Conservation (phyloP, 2,113 vertebrate genomes). For the Chaetodon auriga region DNA sequence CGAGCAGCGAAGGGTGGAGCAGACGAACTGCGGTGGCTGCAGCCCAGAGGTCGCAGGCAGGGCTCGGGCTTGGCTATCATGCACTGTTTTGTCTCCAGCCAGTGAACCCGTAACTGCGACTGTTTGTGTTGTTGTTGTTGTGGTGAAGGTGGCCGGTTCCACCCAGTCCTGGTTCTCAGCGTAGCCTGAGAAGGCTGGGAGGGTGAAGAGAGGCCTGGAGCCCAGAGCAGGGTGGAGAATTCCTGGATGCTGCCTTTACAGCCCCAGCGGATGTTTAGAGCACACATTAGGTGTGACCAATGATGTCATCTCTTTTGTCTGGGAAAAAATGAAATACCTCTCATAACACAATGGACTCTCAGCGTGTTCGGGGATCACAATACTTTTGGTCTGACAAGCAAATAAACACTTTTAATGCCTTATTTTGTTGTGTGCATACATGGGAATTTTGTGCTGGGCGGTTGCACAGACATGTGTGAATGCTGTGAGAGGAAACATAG, state of each 20-base stretch:
- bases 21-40: conserved; percentile 50
- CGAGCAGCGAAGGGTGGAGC: conserved; percentile 68
- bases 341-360: conserved; percentile 72
- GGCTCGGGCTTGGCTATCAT: conserved; percentile 53
- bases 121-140: conserved; percentile 76
- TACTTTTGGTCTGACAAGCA: conserved; percentile 64
- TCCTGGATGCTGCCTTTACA: conserved; percentile 81
- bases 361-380: conserved; percentile 58
- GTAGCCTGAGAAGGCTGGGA: conserved; percentile 57
- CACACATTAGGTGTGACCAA: conserved; percentile 81
- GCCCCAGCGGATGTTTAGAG: conserved; percentile 82
- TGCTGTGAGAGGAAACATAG: conserved; percentile 50
- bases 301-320: conserved; percentile 83
- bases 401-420: conserved; percentile 73
- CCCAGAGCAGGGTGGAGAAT: conserved; percentile 79
- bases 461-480: conserved; percentile 34
- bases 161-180: conserved; percentile 73
- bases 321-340: conserved; percentile 72
- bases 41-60: conserved; percentile 62
- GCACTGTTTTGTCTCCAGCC: conserved; percentile 68
- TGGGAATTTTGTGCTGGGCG: conserved; percentile 44
- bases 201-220: conserved; percentile 55
- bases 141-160: conserved; percentile 63
- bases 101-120: conserved; percentile 25
- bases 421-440: conserved; percentile 52